Percentiles rank a stretch among this genome's conserved stretches.
These are phyloP conservation scores for Polypterus senegalus DNA, from an alignment of 2,113 vertebrate species.

Conservation along the genomic window DNA sequence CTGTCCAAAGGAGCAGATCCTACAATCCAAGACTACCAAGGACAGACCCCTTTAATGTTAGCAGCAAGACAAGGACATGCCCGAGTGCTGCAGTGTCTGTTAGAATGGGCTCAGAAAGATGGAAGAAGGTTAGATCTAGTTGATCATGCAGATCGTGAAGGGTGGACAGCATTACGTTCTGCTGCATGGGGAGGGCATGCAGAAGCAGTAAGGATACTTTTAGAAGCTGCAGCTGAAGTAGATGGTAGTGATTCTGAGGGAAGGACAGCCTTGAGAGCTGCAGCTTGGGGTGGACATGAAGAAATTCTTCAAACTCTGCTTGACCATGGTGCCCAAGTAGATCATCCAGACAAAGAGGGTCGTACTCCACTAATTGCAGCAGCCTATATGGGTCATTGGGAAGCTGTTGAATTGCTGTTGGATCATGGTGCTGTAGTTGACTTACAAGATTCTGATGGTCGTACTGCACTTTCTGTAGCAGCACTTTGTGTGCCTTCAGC, in stretches of 20 bases:
- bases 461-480: conserved; percentile 53
- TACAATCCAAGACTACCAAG: conserved; percentile 43
- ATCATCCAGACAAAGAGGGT: conserved; percentile 49
- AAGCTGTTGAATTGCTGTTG: conserved; percentile 47
- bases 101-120: conserved; percentile 39
- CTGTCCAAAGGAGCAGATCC: conserved; percentile 43
- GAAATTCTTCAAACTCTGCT: conserved; percentile 47
- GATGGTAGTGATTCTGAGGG: conserved; percentile 50
- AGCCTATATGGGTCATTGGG: conserved; percentile 59
- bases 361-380: conserved; percentile 58
- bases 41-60: conserved; percentile 51
- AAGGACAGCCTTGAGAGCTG: conserved; percentile 56
- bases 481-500: conserved; percentile 53
- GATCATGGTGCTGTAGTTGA: conserved; percentile 41
- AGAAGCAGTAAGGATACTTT: conserved; percentile 41
- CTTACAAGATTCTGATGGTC: conserved; percentile 47
- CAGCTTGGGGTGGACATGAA: conserved; percentile 60
- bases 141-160: conserved; percentile 52
- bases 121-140: conserved; percentile 16
- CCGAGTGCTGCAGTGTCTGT: conserved; percentile 35
- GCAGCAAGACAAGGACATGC: conserved; percentile 50
- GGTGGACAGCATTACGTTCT: conserved; percentile 60
- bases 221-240: conserved; percentile 51
- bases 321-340: conserved; percentile 39
- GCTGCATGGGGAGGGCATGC: conserved; percentile 57